These are phyloP conservation scores for Macropis europaea DNA, from an alignment of 2,888 invertebrate species.

Conservation along the genomic window DNA sequence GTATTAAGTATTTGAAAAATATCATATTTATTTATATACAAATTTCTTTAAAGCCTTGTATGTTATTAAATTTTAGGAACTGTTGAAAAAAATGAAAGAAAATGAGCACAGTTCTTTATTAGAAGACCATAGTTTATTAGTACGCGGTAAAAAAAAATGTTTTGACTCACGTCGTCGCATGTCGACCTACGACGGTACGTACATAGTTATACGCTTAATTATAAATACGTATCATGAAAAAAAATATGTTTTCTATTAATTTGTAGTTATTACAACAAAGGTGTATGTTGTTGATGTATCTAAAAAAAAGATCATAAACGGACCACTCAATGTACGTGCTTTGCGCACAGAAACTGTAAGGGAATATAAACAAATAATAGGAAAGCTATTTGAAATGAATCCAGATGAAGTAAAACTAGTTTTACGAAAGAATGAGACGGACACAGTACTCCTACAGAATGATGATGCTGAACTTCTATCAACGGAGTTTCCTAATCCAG, in stretches of 20 bases:
- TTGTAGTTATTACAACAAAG: conserved; percentile 81
- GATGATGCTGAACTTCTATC: conserved; percentile 77
- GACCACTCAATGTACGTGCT: conserved; percentile 83
- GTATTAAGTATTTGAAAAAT: neutral
- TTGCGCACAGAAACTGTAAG: conserved; percentile 82
- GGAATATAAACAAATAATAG: conserved; percentile 83
- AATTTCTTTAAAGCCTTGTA: neutral
- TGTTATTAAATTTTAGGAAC: conserved; percentile 48
- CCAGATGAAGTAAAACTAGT: conserved; percentile 79
- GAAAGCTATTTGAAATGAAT: conserved; percentile 80
- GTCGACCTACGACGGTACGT: conserved; percentile 83
- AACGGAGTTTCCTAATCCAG: conserved; percentile 72
- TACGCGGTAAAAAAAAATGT: conserved; percentile 82
- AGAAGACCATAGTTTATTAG: too few relatives aligned
- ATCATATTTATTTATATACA: neutral
- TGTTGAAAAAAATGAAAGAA: conserved; percentile 84
- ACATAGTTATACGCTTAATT: neutral
- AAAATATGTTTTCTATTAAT: conserved; percentile 58
- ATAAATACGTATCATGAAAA: neutral
- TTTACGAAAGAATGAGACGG: conserved; percentile 75
- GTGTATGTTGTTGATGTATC: conserved; percentile 84
- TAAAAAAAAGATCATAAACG: conserved; percentile 83
- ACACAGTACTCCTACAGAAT: conserved; percentile 76
- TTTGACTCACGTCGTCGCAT: too few relatives aligned
- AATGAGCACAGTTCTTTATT: conserved; percentile 85